Conservation (phyloP, 2,113 vertebrate genomes). For the Oncorhynchus tshawytscha region DNA sequence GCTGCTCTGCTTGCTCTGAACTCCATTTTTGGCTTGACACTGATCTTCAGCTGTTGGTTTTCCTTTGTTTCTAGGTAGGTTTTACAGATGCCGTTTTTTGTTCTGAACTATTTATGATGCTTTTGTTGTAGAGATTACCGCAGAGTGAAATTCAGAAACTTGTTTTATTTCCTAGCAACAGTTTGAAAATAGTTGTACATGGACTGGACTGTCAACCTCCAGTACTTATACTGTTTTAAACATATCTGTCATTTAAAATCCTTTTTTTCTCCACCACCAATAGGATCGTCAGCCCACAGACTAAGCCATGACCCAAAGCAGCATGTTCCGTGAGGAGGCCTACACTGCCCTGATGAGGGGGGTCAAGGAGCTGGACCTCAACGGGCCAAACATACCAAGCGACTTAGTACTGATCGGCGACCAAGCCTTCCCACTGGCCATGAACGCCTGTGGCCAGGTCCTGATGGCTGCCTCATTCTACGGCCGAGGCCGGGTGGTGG, state of each 20-base stretch:
- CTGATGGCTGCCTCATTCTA: conserved; percentile 75
- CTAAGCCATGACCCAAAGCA: conserved; percentile 11
- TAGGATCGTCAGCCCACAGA: background rate
- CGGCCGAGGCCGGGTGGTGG: conserved; percentile 80
- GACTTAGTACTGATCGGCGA: conserved; percentile 70
- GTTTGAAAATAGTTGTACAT: background rate
- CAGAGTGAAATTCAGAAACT: too few species aligned
- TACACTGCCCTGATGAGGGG: conserved; percentile 65
- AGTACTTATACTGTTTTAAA: background rate
- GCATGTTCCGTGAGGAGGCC: conserved; percentile 44
- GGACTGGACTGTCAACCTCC: background rate
- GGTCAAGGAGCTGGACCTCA: conserved; percentile 62
- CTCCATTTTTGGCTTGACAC: background rate
- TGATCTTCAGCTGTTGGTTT: background rate
- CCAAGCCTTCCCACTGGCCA: conserved; percentile 70
- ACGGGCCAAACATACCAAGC: conserved; percentile 39
- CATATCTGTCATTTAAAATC: background rate
- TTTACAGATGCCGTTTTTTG: background rate
- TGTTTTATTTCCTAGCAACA: background rate
- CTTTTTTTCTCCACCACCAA: background rate
- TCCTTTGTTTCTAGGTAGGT: background rate
- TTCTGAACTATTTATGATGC: background rate
- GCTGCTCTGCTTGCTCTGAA: too few species aligned
- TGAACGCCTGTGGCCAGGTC: conserved; percentile 69
- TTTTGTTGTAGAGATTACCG: too few species aligned